A percentile compares a stretch with the other conserved stretches of the same genome.
Conservation (phyloP, 2,113 vertebrate species). For the Desmodus rotundus region DNA sequence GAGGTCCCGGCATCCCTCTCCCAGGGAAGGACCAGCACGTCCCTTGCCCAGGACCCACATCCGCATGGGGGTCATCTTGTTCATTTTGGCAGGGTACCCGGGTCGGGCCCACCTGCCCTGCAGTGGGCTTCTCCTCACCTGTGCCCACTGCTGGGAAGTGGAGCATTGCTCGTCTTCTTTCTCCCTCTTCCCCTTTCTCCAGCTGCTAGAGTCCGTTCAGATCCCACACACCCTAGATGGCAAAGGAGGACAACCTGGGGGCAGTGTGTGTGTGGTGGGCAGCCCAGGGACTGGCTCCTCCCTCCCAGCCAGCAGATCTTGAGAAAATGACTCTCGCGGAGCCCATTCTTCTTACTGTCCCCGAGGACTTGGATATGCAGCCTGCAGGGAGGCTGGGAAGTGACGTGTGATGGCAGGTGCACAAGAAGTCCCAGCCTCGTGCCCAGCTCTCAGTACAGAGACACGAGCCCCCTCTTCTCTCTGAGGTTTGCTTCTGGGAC, state of each 20-base stretch:
- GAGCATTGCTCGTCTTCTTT: background rate
- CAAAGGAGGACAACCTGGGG: background rate
- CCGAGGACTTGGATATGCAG: background rate
- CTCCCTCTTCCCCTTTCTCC: background rate
- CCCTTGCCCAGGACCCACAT: background rate
- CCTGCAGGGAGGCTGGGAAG: background rate
- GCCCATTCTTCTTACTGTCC: background rate
- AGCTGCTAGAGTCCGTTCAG: background rate
- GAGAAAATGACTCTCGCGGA: background rate
- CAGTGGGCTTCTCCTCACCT: background rate
- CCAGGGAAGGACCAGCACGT: background rate
- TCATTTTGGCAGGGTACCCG: background rate
- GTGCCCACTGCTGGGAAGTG: background rate
- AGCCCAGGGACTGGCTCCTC: background rate
- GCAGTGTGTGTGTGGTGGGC: background rate
- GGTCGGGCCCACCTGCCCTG: background rate
- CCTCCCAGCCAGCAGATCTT: background rate
- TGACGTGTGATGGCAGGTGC: background rate
- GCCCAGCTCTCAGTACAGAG: background rate
- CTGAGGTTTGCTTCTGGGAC: background rate
- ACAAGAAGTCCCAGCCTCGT: background rate
- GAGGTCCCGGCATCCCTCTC: background rate
- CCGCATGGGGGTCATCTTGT: fast-evolving
- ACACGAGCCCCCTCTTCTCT: background rate
- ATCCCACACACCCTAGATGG: background rate